Evolutionary conservation across 30 jellyfish, hydroid and myxozoan genomes (phyloP).

Genomic region (Chrysaora quinquecirrha): DNA sequence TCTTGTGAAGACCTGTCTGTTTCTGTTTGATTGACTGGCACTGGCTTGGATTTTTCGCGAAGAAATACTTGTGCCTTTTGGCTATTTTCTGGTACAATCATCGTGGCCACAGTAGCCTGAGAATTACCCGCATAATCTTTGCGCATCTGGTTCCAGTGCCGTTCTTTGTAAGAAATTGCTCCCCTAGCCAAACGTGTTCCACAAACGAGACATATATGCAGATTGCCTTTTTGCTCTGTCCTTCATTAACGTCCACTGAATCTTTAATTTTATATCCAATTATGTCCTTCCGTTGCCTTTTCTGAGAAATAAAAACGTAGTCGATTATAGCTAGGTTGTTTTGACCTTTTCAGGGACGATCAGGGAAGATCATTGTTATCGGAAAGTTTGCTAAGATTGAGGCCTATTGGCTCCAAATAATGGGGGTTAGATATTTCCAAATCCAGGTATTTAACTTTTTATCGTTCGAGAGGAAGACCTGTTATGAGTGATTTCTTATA

Average conservation of each 20-base stretch:
- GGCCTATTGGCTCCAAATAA: constrained; percentile 9
- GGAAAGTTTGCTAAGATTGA: too few species aligned
- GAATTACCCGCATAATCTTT: constrained; percentile 1
- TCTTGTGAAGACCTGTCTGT: constrained; percentile 16
- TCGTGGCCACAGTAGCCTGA: constrained; percentile 22
- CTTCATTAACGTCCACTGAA: constrained; percentile 8
- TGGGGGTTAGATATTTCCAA: not conserved
- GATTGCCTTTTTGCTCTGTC: constrained; percentile 17
- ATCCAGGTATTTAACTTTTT: constrained; percentile 14
- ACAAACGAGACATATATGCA: constrained; percentile 20
- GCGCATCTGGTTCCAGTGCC: constrained; percentile 25
- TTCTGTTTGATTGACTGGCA: constrained; percentile 14
- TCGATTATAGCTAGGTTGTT: constrained; percentile 10
- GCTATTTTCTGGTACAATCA: constrained; percentile 13
- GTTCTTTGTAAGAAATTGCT: constrained; percentile 10
- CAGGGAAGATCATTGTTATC: constrained; percentile 11
- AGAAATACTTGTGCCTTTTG: constrained; percentile 18
- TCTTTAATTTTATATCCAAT: constrained; percentile 11
- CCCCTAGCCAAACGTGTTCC: constrained; percentile 28
- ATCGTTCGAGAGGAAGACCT: constrained; percentile 10
- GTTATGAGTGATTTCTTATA: too few species aligned
- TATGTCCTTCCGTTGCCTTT: constrained; percentile 13
- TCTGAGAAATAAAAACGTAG: constrained; percentile 10
- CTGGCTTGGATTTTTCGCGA: constrained; percentile 19
- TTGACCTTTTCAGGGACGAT: constrained; percentile 1